Base-by-base conservation (phyloP, 2,113 vertebrate genomes). In the Cairina moschata region DNA sequence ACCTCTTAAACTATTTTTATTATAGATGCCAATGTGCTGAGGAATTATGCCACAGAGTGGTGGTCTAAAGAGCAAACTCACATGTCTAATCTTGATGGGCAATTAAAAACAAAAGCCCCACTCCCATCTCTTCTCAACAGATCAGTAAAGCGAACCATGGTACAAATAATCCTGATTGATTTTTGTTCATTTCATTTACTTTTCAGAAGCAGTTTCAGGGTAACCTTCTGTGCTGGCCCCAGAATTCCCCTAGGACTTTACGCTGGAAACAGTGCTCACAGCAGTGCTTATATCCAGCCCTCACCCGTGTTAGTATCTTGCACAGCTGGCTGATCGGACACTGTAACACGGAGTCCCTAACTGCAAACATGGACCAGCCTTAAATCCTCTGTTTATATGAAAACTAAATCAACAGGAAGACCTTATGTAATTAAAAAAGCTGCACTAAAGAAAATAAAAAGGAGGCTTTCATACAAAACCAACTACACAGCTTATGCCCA, bases 101-200 rank as follows among this genome's bases (percentile, higher is more conserved):
- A 48, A 15, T 60, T 22, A 26, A 18, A 34, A 69, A 29, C 20
- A 72, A 91, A 71, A 38, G 2, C 25, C 2, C 11, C 22, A 23
- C 3, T 25, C 5, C n/a, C 16, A 50, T 2, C 10, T 40, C 14
- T 16, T 17, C 87, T 69, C 28, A 78, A 50, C 36, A 78, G 31
- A 58, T 31, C 28, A 54, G 13, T 17, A 55, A 59, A 75, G 68
- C 3, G 2, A 75, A 0, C 25, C 12, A 77, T 52, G n/a, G 65
- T 29, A 81, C 9, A 92, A 81, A 65, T 26, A 1, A 58, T 32
- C 4, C 2, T 1, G 4, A 62, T 0, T 55, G 4, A 63, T 25
- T 75, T 82, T 23, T 62, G 8, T 58, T 68, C 36, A 17, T 13
- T 79, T 79, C 4, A 55, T 17, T 48, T 81, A 0, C 15, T 71